phyloP scores from a whole-genome alignment of 2,888 invertebrate genomes.

The Eristalinus sepulchralis region DNA sequence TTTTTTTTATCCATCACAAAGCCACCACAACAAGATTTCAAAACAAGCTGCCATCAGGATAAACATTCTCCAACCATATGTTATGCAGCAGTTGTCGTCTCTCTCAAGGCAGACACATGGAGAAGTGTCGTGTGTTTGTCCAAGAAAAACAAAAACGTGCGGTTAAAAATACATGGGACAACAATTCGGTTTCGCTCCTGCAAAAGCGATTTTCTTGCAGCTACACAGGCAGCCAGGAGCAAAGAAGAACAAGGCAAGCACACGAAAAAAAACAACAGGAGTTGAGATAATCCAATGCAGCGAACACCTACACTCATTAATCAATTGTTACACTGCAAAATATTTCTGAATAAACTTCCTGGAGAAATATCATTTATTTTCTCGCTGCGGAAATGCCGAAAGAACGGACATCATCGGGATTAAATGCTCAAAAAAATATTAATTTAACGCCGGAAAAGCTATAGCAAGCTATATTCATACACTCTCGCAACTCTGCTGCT shows the following conservation, averaged over 20 bases:
- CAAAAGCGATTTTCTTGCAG: background rate
- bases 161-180: background rate
- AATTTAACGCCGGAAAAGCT: constrained; percentile 41
- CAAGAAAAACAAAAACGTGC: no score
- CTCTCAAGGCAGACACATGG: no score
- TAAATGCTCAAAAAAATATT: constrained; percentile 34
- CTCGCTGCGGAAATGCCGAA: background rate
- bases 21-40: no score
- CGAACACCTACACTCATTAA: constrained; percentile 44
- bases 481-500: constrained; percentile 13
- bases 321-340: constrained; percentile 25
- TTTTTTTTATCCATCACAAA: no score
- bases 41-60: no score
- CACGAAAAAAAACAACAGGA: background rate
- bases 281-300: background rate
- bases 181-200: background rate
- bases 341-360: constrained; percentile 1
- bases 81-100: no score
- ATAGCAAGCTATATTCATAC: background rate
- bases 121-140: no score
- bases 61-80: no score
- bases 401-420: constrained; percentile 18
- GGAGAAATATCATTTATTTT: constrained; percentile 5
- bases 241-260: background rate
- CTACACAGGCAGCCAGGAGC: background rate